Conservation (phyloP, 1,140 invertebrate species). For the Drosophila santomea region DNA sequence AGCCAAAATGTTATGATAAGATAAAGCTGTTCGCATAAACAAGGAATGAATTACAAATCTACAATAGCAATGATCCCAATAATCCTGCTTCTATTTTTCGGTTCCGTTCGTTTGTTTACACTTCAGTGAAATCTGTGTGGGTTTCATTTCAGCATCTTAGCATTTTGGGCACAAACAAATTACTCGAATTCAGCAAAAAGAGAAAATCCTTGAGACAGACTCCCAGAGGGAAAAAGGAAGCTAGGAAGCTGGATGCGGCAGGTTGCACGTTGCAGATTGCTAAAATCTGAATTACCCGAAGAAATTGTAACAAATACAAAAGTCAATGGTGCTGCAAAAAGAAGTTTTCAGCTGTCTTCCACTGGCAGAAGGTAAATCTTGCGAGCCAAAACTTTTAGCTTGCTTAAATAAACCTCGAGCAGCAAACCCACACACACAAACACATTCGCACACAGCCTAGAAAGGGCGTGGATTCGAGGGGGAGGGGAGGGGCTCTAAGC, state of each 20-base stretch:
- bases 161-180: slow-evolving; percentile 64
- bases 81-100: slow-evolving; percentile 2
- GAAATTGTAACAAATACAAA: slow-evolving; percentile 81
- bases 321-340: slow-evolving; percentile 82
- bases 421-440: slow-evolving; percentile 18
- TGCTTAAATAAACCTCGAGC: slow-evolving; percentile 74
- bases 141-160: slow-evolving; percentile 71
- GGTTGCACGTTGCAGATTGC: slow-evolving; percentile 52
- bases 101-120: slow-evolving; percentile 56
- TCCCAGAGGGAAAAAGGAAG: slow-evolving; percentile 1
- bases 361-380: slow-evolving; percentile 78
- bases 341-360: slow-evolving; percentile 78
- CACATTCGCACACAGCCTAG: slow-evolving; percentile 27
- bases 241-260: slow-evolving; percentile 34
- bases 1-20: background rate
- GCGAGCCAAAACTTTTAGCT: slow-evolving; percentile 77
- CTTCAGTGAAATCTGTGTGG: slow-evolving; percentile 58
- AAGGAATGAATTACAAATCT: too few species aligned
- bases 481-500: slow-evolving; percentile 50
- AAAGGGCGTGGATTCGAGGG: slow-evolving; percentile 15
- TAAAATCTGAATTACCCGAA: slow-evolving; percentile 63
- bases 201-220: slow-evolving; percentile 36
- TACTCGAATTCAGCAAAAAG: slow-evolving; percentile 69
- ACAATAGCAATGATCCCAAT: background rate
- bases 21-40: background rate